Conservation (phyloP, 1,140 invertebrate genomes). For the Pissodes strobi region DNA sequence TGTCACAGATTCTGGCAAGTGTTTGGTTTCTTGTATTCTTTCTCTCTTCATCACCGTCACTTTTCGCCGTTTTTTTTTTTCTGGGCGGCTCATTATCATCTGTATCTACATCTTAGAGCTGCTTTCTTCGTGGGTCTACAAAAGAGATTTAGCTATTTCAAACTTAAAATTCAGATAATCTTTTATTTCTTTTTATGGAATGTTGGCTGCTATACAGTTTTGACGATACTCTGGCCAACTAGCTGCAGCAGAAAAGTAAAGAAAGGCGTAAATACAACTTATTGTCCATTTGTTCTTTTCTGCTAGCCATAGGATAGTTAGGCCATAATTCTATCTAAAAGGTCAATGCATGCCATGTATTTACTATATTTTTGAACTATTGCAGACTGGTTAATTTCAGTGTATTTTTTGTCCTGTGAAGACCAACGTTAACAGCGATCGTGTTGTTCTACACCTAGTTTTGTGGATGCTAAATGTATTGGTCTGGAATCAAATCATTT, state of each 20-base stretch:
- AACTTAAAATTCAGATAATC: constrained; percentile 4
- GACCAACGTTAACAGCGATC: constrained; percentile 10
- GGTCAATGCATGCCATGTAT: constrained; percentile 12
- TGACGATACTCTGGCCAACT: constrained; percentile 26
- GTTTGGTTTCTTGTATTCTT: neutral
- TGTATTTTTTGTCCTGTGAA: constrained; percentile 5
- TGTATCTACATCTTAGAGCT: neutral
- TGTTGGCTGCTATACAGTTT: constrained; percentile 6
- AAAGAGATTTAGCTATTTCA: neutral
- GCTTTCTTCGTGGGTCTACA: neutral
- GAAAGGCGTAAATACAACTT: constrained; percentile 29
- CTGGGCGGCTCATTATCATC: neutral
- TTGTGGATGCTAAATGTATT: constrained; percentile 13
- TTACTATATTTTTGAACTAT: constrained; percentile 16
- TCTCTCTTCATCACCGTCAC: neutral
- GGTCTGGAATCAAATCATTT: constrained; percentile 21
- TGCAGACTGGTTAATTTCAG: neutral
- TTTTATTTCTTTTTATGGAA: no score
- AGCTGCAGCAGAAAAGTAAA: constrained; percentile 32
- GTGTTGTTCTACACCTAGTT: neutral
- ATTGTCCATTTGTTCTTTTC: constrained; percentile 27
- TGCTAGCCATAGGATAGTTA: constrained; percentile 25
- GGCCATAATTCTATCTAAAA: constrained; percentile 14
- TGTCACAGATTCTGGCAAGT: neutral
- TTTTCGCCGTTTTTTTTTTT: constrained; percentile 4